phyloP scores from a whole-genome alignment of 2,888 invertebrate species.

The Tuta absoluta region DNA sequence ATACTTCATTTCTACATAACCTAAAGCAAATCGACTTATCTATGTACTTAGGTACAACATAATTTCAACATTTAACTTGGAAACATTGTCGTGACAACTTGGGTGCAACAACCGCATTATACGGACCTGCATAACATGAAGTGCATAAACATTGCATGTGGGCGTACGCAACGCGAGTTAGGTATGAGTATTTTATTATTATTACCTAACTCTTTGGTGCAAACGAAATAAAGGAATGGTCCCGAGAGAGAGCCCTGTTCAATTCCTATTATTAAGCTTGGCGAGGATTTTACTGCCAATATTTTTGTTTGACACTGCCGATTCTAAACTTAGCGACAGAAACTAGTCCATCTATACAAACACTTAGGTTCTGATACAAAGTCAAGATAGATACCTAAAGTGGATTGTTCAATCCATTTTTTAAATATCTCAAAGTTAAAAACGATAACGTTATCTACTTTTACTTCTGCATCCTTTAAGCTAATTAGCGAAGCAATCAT shows the following conservation, averaged over 20 bases:
- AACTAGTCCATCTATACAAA: too few relatives aligned
- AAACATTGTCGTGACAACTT: conserved; percentile 3
- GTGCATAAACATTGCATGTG: not conserved
- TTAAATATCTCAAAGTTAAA: too few relatives aligned
- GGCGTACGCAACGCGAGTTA: not conserved
- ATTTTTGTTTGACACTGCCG: too few relatives aligned
- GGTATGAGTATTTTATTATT: not conserved
- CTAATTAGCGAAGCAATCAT: not conserved
- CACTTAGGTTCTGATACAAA: too few relatives aligned
- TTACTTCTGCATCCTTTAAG: not conserved
- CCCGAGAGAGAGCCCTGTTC: not conserved
- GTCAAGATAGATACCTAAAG: too few relatives aligned
- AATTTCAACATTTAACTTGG: not conserved
- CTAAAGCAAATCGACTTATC: not conserved
- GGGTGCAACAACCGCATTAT: conserved; percentile 16
- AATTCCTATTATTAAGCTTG: not conserved
- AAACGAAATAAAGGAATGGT: not conserved
- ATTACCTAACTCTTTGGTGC: not conserved
- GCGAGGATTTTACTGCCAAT: not conserved
- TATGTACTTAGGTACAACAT: not conserved
- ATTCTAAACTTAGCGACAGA: too few relatives aligned
- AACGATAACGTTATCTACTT: too few relatives aligned
- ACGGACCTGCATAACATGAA: not conserved
- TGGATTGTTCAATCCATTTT: too few relatives aligned
- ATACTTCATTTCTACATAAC: not conserved